A percentile compares a stretch with the other conserved stretches of the same genome.
Conservation (phyloP, 2,113 vertebrate species). For the Herpetotheres cachinnans region DNA sequence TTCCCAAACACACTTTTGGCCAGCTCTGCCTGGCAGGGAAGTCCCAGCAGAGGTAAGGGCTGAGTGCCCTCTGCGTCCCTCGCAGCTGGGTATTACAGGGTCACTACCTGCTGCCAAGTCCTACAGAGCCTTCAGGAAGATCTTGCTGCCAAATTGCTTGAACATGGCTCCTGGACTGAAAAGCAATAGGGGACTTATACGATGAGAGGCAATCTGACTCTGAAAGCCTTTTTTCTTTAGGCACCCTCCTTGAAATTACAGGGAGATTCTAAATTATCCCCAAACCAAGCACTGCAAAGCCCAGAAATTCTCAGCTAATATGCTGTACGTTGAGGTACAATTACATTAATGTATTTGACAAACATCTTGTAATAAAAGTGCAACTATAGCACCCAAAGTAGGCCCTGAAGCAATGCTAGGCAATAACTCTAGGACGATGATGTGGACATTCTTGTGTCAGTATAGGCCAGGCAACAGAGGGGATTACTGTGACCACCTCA, state of each 20-base stretch:
- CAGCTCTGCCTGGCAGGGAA: neutral
- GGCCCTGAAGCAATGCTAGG: neutral
- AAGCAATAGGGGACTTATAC: neutral
- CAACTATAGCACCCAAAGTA: neutral
- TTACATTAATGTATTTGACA: neutral
- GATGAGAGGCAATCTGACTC: neutral
- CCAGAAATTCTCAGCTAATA: neutral
- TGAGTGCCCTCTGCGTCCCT: neutral
- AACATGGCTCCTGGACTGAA: neutral
- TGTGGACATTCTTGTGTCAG: neutral
- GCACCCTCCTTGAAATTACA: neutral
- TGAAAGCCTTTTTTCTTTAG: neutral
- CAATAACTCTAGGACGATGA: neutral
- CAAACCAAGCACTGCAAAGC: neutral
- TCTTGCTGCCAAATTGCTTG: neutral
- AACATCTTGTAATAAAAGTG: neutral
- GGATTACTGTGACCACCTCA: neutral
- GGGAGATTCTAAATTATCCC: neutral
- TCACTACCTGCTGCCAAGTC: neutral
- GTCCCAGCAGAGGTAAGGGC: neutral
- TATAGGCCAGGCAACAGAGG: neutral
- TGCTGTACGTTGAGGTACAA: accelerated
- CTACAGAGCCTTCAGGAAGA: neutral
- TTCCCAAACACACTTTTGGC: neutral
- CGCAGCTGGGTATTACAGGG: neutral